Percentiles rank a stretch among this genome's conserved stretches.
Evolutionary conservation across 2,113 vertebrate genomes (phyloP).

Genomic region (Raja brachyura): DNA sequence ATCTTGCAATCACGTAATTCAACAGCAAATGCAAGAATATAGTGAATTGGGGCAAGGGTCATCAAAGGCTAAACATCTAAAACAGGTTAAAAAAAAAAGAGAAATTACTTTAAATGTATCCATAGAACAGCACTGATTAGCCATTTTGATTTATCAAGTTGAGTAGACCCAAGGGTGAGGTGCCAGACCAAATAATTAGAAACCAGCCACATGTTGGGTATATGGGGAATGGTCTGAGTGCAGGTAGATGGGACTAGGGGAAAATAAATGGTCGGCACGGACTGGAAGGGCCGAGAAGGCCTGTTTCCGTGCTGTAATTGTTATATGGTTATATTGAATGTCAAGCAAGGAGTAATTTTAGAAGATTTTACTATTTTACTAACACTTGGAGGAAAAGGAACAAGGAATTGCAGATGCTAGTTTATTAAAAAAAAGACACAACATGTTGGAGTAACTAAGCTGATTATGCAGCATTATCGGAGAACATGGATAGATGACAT

Average conservation of each 20-base stretch:
- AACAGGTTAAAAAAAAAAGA: neutral
- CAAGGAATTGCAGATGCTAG: no score
- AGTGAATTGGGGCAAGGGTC: neutral
- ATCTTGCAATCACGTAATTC: neutral
- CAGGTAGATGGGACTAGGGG: no score
- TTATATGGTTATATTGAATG: no score
- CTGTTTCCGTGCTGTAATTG: no score
- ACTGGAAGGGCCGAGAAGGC: no score
- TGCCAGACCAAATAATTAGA: neutral
- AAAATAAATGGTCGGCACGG: no score
- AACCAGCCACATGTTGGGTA: no score
- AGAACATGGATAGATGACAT: no score
- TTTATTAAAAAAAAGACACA: no score
- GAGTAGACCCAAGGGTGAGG: neutral
- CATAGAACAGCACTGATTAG: neutral
- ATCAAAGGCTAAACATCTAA: neutral
- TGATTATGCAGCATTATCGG: no score
- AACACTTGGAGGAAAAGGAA: neutral
- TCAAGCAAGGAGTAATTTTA: neutral
- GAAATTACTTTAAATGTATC: neutral
- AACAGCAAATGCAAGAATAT: neutral
- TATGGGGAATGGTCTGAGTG: no score
- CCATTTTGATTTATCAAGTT: neutral
- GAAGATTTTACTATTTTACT: neutral
- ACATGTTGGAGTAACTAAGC: no score